phyloP scores from a whole-genome alignment of 2,113 vertebrate genomes.

The Phyllopteryx taeniolatus region DNA sequence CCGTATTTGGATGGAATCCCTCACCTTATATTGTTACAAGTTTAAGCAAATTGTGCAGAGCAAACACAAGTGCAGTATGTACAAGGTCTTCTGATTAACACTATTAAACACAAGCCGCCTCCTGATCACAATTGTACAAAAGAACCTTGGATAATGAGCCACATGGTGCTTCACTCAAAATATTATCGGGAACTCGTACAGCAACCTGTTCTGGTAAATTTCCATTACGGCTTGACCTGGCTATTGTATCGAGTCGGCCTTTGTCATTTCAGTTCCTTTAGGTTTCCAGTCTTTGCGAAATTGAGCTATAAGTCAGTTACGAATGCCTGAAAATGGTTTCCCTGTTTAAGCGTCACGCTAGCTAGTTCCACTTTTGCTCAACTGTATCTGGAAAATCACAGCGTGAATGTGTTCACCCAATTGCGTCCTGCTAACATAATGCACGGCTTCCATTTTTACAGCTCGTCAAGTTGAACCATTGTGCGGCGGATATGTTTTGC shows the following conservation, averaged over 20 bases:
- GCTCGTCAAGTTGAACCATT: conserved; percentile 25
- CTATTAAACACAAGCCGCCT: not conserved
- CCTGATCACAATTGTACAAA: not conserved
- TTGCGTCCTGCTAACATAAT: conserved; percentile 13
- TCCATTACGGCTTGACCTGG: not conserved
- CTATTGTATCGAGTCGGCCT: not conserved
- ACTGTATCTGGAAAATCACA: not conserved
- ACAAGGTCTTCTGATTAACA: not conserved
- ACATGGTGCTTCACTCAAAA: not conserved
- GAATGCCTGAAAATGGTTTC: not conserved
- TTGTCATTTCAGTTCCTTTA: not conserved
- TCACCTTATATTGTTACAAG: not conserved
- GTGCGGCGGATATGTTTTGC: conserved; percentile 43
- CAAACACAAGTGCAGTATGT: not conserved
- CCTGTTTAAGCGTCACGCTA: not conserved
- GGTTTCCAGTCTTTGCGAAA: not conserved
- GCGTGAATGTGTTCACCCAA: not conserved
- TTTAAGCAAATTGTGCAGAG: not conserved
- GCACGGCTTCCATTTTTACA: conserved; percentile 42
- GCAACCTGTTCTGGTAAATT: not conserved
- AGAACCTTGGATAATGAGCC: not conserved
- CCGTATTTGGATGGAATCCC: not conserved
- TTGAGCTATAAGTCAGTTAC: not conserved
- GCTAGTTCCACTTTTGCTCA: not conserved
- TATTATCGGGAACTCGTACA: not conserved